Percentiles rank a stretch among this genome's conserved stretches.
Evolutionary conservation across 92 coral and sea anemone genomes (phyloP).

Genomic region (Plumapathes pennacea): DNA sequence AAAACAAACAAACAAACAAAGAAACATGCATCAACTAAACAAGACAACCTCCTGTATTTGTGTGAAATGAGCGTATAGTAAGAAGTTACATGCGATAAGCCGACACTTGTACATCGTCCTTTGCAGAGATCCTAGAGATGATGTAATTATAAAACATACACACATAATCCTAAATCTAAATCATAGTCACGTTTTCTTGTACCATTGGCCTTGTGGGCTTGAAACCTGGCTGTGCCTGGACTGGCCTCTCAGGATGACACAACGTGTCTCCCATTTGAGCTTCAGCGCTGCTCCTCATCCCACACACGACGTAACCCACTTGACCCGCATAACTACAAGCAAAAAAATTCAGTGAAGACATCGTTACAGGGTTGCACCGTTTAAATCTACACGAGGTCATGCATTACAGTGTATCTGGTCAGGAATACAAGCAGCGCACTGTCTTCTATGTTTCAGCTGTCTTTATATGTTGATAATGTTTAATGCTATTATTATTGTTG

Average conservation of each 20-base stretch:
- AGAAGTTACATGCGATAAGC: not conserved
- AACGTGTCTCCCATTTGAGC: constrained; percentile 97
- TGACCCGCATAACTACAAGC: constrained; percentile 88
- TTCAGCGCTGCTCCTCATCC: constrained; percentile 88
- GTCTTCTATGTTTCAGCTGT: no score
- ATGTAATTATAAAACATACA: not conserved
- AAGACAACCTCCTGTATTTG: not conserved
- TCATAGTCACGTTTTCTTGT: constrained; percentile 1
- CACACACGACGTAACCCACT: constrained; percentile 87
- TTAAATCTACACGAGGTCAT: no score
- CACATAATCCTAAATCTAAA: not conserved
- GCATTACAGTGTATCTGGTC: no score
- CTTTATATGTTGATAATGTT: no score
- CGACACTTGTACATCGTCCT: not conserved
- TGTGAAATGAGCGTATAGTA: not conserved
- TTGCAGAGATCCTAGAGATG: not conserved
- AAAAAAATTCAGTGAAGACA: not conserved
- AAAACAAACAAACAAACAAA: not conserved
- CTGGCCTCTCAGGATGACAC: constrained; percentile 65
- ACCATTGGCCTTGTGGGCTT: constrained; percentile 92
- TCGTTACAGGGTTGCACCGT: no score
- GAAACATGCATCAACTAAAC: not conserved
- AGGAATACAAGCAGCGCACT: no score
- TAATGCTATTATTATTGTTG: no score
- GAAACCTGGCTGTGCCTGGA: constrained; percentile 76